Percentiles rank a stretch among this genome's conserved stretches.
phyloP scores from a whole-genome alignment of 2,113 vertebrate genomes.

The Oncorhynchus nerka region DNA sequence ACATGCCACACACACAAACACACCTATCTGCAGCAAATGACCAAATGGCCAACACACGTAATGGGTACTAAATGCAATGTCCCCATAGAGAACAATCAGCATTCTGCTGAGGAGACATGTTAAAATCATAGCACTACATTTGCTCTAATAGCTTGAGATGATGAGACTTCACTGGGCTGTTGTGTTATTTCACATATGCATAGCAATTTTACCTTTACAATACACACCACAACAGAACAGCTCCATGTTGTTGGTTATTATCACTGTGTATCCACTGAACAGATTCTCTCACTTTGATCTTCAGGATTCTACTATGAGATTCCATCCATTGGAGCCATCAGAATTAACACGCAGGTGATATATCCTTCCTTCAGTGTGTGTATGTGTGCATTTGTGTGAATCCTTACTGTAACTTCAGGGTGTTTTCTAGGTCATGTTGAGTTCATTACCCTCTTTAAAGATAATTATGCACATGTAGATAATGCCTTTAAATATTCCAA shows the following conservation, averaged over 20 bases:
- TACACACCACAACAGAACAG: no score
- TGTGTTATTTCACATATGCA: no score
- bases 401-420: neutral
- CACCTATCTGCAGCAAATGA: no score
- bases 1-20: no score
- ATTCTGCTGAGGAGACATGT: no score
- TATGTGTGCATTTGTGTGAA: neutral
- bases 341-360: conserved; percentile 96
- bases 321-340: conserved; percentile 94
- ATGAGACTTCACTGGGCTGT: no score
- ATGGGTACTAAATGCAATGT: no score
- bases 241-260: neutral
- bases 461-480: conserved; percentile 35
- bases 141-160: no score
- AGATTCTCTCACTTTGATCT: conserved; percentile 28
- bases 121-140: no score
- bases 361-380: conserved; percentile 1
- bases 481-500: conserved; percentile 13
- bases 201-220: no score
- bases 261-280: conserved; percentile 15
- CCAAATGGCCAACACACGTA: no score
- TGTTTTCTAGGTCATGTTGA: conserved; percentile 4
- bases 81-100: no score
- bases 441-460: conserved; percentile 33
- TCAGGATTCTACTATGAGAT: conserved; percentile 99